Percentiles rank a stretch among this genome's conserved stretches.
These are phyloP conservation scores for Squalus acanthias DNA, from an alignment of 2,797 vertebrate genomes.

Conservation along the genomic window DNA sequence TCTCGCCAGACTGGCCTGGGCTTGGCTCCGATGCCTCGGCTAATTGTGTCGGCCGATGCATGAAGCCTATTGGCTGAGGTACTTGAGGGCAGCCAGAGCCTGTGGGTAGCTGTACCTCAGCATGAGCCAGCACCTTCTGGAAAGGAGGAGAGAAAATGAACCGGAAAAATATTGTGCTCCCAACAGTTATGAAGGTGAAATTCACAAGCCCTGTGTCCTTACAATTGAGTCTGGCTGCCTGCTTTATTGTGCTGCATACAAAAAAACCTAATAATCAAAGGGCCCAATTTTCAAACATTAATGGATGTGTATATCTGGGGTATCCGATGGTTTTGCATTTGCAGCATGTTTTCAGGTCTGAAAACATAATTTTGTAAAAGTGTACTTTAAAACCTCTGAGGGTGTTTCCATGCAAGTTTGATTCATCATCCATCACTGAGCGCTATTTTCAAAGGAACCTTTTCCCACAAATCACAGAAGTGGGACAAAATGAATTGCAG, in stretches of 20 bases:
- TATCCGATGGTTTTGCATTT: neutral
- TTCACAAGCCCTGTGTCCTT: neutral
- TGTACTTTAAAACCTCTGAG: neutral
- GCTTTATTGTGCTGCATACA: neutral
- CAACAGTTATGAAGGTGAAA: neutral
- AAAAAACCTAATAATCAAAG: neutral
- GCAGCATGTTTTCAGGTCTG: neutral
- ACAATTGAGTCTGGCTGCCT: neutral
- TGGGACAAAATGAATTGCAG: conserved; percentile 17
- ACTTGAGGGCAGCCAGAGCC: neutral
- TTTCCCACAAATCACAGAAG: conserved; percentile 17
- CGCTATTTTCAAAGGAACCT: neutral
- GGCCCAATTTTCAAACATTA: neutral
- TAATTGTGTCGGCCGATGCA: neutral
- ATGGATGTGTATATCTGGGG: neutral
- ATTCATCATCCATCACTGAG: neutral
- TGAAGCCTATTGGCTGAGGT: neutral
- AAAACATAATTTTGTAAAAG: neutral
- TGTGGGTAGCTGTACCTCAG: neutral
- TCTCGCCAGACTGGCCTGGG: neutral
- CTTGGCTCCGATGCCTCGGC: neutral
- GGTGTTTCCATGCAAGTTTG: neutral
- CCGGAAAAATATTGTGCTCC: neutral
- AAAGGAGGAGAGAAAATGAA: neutral
- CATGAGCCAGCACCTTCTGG: neutral